phyloP scores from a whole-genome alignment of 2,797 vertebrate species.

The Aratinga solstitialis region DNA sequence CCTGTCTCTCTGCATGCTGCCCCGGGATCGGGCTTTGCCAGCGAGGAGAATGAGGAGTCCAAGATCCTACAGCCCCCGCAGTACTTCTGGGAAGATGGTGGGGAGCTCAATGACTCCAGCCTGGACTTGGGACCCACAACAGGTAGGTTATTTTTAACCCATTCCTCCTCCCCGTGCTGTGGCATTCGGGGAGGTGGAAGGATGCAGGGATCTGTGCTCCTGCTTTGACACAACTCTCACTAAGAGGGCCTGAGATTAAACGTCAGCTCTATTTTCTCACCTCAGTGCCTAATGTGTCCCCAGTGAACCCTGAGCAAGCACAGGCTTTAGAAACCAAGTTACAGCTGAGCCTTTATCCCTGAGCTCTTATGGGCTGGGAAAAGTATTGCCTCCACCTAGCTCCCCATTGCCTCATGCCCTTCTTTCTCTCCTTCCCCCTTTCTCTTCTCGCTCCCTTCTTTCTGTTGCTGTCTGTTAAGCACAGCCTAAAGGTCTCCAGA shows the following conservation, averaged over 20 bases:
- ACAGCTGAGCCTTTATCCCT: slow-evolving; percentile 33
- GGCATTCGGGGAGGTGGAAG: not conserved
- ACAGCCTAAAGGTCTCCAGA: not conserved
- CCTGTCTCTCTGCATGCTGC: slow-evolving; percentile 73
- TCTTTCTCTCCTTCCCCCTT: not conserved
- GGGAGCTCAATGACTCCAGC: slow-evolving; percentile 77
- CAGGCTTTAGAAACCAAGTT: slow-evolving; percentile 40
- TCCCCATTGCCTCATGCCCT: not conserved
- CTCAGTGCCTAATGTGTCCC: slow-evolving; percentile 64
- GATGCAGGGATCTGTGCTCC: not conserved
- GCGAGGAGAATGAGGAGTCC: slow-evolving; percentile 81
- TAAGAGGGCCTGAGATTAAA: slow-evolving; percentile 57
- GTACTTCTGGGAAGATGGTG: slow-evolving; percentile 82
- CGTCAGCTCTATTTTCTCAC: slow-evolving; percentile 56
- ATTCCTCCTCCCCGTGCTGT: not conserved
- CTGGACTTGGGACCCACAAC: slow-evolving; percentile 76
- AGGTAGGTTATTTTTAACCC: slow-evolving; percentile 64
- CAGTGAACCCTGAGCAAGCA: slow-evolving; percentile 46
- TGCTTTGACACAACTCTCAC: not conserved
- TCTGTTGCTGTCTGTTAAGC: not conserved
- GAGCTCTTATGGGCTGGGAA: slow-evolving; percentile 6
- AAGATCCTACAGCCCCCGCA: slow-evolving; percentile 75
- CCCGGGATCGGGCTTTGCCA: slow-evolving; percentile 83
- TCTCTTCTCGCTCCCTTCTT: not conserved
- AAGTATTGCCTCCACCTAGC: not conserved